phyloP scores from a whole-genome alignment of 2,113 vertebrate species.

The Tauraco erythrolophus region DNA sequence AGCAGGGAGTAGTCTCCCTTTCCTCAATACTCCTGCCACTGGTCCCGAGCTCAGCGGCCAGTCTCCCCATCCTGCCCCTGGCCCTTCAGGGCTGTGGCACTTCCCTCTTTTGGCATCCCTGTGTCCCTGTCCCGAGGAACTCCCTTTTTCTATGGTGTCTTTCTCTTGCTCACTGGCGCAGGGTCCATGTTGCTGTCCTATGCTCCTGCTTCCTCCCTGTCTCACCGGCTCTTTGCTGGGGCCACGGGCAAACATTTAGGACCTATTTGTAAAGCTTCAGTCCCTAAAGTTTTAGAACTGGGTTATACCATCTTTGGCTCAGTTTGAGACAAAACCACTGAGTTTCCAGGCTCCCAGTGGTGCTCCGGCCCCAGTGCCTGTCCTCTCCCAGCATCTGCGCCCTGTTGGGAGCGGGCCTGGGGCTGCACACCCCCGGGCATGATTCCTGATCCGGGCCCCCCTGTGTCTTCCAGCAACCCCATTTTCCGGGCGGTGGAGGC shows the following conservation, averaged over 20 bases:
- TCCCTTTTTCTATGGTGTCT: neutral
- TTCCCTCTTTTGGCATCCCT: neutral
- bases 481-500: conserved; percentile 4
- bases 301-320: neutral
- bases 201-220: neutral
- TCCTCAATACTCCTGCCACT: fast-evolving
- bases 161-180: neutral
- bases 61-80: fast-evolving
- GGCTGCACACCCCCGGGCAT: neutral
- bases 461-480: conserved; percentile 34
- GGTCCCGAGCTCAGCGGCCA: neutral
- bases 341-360: fast-evolving
- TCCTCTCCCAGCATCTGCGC: neutral
- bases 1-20: neutral
- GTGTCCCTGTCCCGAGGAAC: neutral
- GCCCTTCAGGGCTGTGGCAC: neutral
- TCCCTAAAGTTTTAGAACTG: neutral
- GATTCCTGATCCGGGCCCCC: neutral
- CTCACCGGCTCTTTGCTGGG: neutral
- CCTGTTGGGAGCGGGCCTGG: fast-evolving
- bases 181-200: neutral
- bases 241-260: neutral
- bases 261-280: neutral
- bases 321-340: fast-evolving
- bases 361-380: neutral